phyloP scores from a whole-genome alignment of 2,888 invertebrate species.

The Thelaira solivaga region DNA sequence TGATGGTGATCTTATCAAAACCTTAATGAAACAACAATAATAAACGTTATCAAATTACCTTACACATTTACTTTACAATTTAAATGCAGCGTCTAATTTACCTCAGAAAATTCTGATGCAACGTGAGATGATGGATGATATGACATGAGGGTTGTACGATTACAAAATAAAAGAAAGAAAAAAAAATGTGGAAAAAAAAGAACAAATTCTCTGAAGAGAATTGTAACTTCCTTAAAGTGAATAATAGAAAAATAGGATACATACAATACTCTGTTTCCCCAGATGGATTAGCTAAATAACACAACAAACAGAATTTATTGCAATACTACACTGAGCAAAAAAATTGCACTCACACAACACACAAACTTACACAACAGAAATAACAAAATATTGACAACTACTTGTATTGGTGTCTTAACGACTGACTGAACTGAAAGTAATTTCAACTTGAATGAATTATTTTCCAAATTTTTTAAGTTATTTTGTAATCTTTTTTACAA shows the following conservation, averaged over 20 bases:
- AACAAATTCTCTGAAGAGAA: slow-evolving; percentile 38
- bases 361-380: not conserved
- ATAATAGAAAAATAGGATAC: slow-evolving; percentile 44
- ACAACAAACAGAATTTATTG: slow-evolving; percentile 21
- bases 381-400: slow-evolving; percentile 23
- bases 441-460: slow-evolving; percentile 54
- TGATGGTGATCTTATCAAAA: slow-evolving; percentile 39
- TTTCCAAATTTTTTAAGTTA: slow-evolving; percentile 32
- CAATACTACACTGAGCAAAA: too few relatives aligned
- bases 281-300: slow-evolving; percentile 59
- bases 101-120: slow-evolving; percentile 51
- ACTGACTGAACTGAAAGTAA: slow-evolving; percentile 23
- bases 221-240: slow-evolving; percentile 50
- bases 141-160: slow-evolving; percentile 65
- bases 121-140: slow-evolving; percentile 59
- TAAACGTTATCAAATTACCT: slow-evolving; percentile 46
- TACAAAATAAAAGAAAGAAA: too few relatives aligned
- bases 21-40: slow-evolving; percentile 46
- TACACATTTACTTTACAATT: slow-evolving; percentile 25
- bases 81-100: slow-evolving; percentile 26
- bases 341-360: slow-evolving; percentile 34
- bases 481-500: slow-evolving; percentile 34
- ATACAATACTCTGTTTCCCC: slow-evolving; percentile 35
- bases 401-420: slow-evolving; percentile 27
- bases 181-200: not conserved